These are phyloP conservation scores for Anolis sagrei DNA, from an alignment of 2,113 vertebrate species.

Conservation along the genomic window DNA sequence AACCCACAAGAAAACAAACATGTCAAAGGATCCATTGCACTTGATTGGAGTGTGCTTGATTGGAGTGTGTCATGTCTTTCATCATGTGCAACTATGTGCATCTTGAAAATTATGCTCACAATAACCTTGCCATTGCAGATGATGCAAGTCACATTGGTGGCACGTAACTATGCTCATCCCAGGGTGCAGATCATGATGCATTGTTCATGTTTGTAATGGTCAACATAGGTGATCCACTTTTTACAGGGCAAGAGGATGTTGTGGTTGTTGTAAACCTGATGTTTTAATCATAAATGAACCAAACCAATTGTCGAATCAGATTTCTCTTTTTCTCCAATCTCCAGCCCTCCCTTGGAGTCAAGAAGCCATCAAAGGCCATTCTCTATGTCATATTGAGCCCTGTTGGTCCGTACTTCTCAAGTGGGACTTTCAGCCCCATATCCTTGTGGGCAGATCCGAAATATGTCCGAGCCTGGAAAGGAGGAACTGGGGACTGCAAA, in stretches of 20 bases:
- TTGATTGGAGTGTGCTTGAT: background rate
- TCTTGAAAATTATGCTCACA: background rate
- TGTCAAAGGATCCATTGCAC: background rate
- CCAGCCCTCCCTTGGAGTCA: slow-evolving; percentile 86
- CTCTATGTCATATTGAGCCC: slow-evolving; percentile 89
- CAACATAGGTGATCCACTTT: too few species aligned
- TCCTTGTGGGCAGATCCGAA: slow-evolving; percentile 91
- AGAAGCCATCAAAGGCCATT: slow-evolving; percentile 81
- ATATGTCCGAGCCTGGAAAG: slow-evolving; percentile 89
- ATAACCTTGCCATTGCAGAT: background rate
- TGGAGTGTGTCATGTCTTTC: background rate
- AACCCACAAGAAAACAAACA: background rate
- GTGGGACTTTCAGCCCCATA: slow-evolving; percentile 76
- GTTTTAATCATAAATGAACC: too few species aligned
- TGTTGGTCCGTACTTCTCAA: slow-evolving; percentile 87
- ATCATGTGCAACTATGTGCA: background rate
- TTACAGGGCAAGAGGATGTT: too few species aligned
- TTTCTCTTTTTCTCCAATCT: slow-evolving; percentile 4
- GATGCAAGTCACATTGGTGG: too few species aligned
- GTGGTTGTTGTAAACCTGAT: too few species aligned
- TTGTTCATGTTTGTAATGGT: too few species aligned
- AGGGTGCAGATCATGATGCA: background rate
- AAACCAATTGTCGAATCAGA: background rate
- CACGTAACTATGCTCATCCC: background rate
- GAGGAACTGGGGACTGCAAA: slow-evolving; percentile 92